These are phyloP conservation scores for Drosophila rubida DNA, from an alignment of 2,888 invertebrate species.

Conservation along the genomic window DNA sequence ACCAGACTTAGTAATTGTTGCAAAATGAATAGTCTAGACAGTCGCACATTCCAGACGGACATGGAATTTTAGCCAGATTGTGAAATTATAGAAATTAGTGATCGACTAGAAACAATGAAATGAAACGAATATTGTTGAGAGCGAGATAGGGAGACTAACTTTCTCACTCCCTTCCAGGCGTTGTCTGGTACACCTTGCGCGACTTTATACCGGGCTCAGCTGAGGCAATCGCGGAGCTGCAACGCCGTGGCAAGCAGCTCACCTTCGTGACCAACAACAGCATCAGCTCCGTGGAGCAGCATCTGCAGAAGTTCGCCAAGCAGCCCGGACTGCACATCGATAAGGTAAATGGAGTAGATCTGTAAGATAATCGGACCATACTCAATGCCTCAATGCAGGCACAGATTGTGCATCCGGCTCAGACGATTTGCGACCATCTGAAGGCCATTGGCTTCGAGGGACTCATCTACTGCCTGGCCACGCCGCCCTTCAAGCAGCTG, in stretches of 20 bases:
- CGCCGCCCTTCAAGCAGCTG: slow-evolving; percentile 79
- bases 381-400: slow-evolving; percentile 30
- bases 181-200: slow-evolving; percentile 84
- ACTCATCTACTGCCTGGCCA: slow-evolving; percentile 85
- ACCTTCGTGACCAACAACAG: slow-evolving; percentile 85
- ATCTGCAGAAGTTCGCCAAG: slow-evolving; percentile 71
- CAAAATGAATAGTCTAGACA: not conserved
- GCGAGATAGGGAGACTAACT: not conserved
- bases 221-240: slow-evolving; percentile 83
- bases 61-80: too few species aligned
- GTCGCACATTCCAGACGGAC: too few species aligned
- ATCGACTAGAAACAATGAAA: too few species aligned
- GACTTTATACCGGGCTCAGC: slow-evolving; percentile 83
- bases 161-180: slow-evolving; percentile 81
- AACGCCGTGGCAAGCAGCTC: slow-evolving; percentile 84
- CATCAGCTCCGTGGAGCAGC: slow-evolving; percentile 71
- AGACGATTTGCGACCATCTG: slow-evolving; percentile 85
- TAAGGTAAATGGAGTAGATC: slow-evolving; percentile 75
- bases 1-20: not conserved
- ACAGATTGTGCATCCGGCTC: slow-evolving; percentile 84
- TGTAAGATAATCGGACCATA: not conserved
- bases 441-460: slow-evolving; percentile 85
- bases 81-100: too few species aligned
- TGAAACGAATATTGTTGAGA: too few species aligned
- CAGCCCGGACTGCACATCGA: slow-evolving; percentile 71